Base-by-base conservation (phyloP, 2,797 vertebrate species). In the Anomalospiza imberbis region DNA sequence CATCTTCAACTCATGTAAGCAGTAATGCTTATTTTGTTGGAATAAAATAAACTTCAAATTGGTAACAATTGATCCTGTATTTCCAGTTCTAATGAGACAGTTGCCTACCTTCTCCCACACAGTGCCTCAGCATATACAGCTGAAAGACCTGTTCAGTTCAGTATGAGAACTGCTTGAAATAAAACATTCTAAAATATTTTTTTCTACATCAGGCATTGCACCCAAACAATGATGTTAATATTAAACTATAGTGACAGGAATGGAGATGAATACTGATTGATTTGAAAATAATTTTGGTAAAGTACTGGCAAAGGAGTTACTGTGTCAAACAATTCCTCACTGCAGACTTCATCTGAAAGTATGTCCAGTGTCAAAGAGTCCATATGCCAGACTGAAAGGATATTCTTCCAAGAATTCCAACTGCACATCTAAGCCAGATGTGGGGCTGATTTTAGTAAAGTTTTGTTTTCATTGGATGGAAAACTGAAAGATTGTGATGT, bases 341-440 rank as follows among this genome's bases (percentile, higher is more conserved):
- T 88, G 42, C 95, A 89, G 89, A 81, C 70, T 92, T 83, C 85
- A 91, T 86, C n/a, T 88, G 55, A 85, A 91, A 93, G 55, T 36
- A 76, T 65, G 78, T 94, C 96, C 90, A 94, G 78, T 83, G 75
- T 96, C 91, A 94, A 78, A 58, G 62, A 91, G 60, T 29, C 88
- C 78, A 50, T 40, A 75, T 0, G 19, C 81, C 92, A 96, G 94
- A 96, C 81, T 88, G 55, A 82, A 92, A 79, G 76, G 32, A 88
- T 91, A 94, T 75, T 96, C 94, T 96, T 97, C 89, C 94, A 95
- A 93, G 84, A 97, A 96, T 96, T 95, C 72, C 86, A 95, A 57
- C 66, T 77, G 60, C 91, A 94, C 87, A 76, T 65, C 93, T 55
- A 75, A 89, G 93, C 96, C 94, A 96, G 94, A 96, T 94, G 95